Base-by-base conservation (phyloP, 30 jellyfish, hydroid and myxozoan species). In the Sanderia malayensis region DNA sequence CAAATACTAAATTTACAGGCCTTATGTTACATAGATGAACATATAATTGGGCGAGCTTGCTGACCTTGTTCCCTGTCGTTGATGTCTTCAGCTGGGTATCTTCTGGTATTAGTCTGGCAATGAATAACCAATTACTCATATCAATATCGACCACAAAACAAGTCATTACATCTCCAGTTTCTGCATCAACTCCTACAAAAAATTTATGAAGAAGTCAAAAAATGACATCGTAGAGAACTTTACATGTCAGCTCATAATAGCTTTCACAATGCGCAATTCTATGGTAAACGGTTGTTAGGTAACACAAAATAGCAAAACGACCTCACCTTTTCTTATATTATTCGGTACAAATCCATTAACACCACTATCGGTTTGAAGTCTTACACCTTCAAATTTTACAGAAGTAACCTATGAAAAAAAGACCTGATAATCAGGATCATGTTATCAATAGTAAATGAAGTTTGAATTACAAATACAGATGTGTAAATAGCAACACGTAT, bases 71-170 rank as follows among this genome's bases (percentile, higher is more conserved):
- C 6, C 52, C 13, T 6, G 6, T 37, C 13, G 6, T 37, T 13
- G 13, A 4, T 13, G 6, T 37, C 6, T 37, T 13, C 52, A 13
- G 13, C 10, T 4, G 52, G 13, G 52, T 4, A 37, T 37, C 89
- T 31, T 78, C 88, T 31, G 93, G 81, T 19, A 67, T 41, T 25
- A 70, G 31, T 24, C 67, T 64, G 0, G 61, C 97, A 61, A 80
- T 37, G 75, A 89, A 87, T 21, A 31, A 22, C 65, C 78, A 83
- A 1, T 69, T 65, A 21, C 47, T 46, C 27, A 67, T 19, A 52
- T 90, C 86, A 9, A 90, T 27, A 58, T 83, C 87, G 32, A 83
- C 49, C n/a, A 83, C 95, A 8, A 74, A 49, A 30, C 92, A 72
- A 4, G 71, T 73, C 0, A 76, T 32, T 20, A 20, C 71, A 52